Conservation (phyloP, 2,797 vertebrate species). For the Falco biarmicus region DNA sequence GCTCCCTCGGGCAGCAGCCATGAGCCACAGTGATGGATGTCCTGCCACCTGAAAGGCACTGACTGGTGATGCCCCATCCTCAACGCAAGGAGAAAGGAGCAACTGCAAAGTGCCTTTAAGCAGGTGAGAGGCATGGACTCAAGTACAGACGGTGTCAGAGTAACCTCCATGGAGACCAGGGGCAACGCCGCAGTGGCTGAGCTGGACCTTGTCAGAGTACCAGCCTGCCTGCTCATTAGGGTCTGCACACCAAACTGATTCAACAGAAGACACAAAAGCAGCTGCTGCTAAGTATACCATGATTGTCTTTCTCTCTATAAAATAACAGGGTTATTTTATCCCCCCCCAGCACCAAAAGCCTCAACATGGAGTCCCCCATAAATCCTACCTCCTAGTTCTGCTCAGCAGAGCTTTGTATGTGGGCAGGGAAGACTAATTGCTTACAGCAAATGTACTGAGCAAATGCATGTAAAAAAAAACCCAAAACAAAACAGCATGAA, state of each 20-base stretch:
- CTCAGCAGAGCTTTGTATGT: too few relatives aligned
- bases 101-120: not conserved
- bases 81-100: not conserved
- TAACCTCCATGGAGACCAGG: not conserved
- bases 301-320: not conserved
- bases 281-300: not conserved
- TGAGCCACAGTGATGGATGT: fast-evolving
- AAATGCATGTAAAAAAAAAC: not conserved
- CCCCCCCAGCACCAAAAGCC: not conserved
- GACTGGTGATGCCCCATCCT: not conserved
- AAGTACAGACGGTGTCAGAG: not conserved
- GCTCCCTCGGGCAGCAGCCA: not conserved
- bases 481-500: not conserved
- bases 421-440: not conserved
- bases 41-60: not conserved
- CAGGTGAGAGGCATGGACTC: not conserved
- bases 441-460: not conserved
- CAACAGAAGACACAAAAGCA: not conserved
- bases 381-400: not conserved
- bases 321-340: not conserved
- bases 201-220: not conserved
- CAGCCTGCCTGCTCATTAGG: not conserved
- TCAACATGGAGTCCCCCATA: not conserved
- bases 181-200: not conserved
- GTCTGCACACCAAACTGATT: not conserved